phyloP scores from a whole-genome alignment of 2,113 vertebrate genomes.

The Ptyas mucosa region DNA sequence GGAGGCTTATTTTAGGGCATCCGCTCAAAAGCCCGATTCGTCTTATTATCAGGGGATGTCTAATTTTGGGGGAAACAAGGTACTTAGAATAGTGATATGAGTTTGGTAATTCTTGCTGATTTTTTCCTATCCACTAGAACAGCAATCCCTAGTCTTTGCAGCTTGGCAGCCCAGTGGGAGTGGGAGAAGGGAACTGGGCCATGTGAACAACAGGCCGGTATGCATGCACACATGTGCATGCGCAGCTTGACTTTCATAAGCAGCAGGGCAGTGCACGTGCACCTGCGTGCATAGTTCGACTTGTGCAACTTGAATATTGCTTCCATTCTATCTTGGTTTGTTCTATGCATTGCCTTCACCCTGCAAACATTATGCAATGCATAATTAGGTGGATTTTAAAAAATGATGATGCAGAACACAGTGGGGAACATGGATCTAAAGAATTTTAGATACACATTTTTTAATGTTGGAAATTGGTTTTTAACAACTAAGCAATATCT shows the following conservation, averaged over 20 bases:
- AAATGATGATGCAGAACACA: background rate
- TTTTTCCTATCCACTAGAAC: background rate
- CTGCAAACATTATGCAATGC: background rate
- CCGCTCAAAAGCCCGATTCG: too few species aligned
- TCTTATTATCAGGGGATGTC: too few species aligned
- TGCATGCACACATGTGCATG: too few species aligned
- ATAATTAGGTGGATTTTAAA: background rate
- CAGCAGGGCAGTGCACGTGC: too few species aligned
- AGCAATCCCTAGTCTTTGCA: too few species aligned
- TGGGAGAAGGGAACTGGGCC: too few species aligned
- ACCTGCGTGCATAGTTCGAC: too few species aligned
- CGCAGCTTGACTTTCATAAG: too few species aligned
- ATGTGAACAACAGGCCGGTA: rapidly evolving
- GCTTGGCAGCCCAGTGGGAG: too few species aligned
- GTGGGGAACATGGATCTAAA: background rate
- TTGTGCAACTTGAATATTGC: background rate
- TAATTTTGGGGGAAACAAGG: too few species aligned
- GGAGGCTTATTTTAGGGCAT: too few species aligned
- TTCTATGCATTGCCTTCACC: background rate
- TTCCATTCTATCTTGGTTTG: background rate
- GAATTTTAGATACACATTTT: background rate
- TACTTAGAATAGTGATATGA: background rate
- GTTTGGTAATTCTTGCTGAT: background rate
- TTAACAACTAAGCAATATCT: background rate
- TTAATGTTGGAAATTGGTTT: background rate